Evolutionary conservation across 1,140 invertebrate species (phyloP), one percentile per base, ranked within the genome.

Genomic region (Bacillus rossius): DNA sequence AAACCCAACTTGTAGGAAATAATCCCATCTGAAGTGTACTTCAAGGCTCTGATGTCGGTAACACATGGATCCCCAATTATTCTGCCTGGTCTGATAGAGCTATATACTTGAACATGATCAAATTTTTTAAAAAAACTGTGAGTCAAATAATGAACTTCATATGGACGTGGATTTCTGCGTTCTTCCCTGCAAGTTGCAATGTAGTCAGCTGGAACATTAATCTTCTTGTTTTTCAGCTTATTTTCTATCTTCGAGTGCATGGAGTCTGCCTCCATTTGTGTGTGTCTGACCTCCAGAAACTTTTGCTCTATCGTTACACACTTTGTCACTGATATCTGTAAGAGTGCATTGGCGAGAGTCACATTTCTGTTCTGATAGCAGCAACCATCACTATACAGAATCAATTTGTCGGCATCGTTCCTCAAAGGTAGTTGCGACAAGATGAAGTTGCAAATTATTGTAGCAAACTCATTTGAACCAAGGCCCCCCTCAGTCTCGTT

Each of bases 221-320:
- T 64, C 23, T 58, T 26, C 42, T 23, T 49, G 23, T 59, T 60
- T 34, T 55, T 53, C 26, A 56, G 26, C 29, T 43, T 34, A 1
- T 41, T 45, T 48, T 61, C 65, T 0, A 54, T 54, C 14, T 7
- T 54, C 8, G 51, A 37, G 17, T 54, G 51, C 51, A 54, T 41
- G 1, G 51, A 26, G 59, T 61, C 41, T 51, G 42, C 34, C 29
- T 52, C 41, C 68, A 66, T 23, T 67, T 60, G n/a, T 34, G 60
- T 52, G 69, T 69, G 45, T 38, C 29, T 45, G 38, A 62, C 63
- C 49, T 67, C 67, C 8, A 71, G 59, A 55, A 59, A 69, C 48
- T 71, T 70, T 54, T 70, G 69, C 23, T 34, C 55, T 23, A 70
- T 65, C 10, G 55, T 61, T 19, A 66, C 56, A 8, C 55, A 25